Base-by-base conservation (phyloP, 2,888 invertebrate species). In the Beris morrisii region DNA sequence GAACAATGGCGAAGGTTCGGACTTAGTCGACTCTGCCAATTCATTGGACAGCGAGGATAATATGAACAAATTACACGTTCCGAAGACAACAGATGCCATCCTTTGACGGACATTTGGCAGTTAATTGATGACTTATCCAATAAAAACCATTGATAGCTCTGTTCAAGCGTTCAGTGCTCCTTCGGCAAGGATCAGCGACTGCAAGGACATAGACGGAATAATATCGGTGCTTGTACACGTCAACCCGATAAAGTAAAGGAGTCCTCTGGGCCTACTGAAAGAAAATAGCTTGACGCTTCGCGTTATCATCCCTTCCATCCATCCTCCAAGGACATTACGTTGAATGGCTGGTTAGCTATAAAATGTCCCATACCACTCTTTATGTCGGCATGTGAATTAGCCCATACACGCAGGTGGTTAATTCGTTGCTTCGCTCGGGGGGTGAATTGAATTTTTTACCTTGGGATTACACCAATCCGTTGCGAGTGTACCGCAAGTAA, bases 401-500 rank as follows among this genome's bases (percentile, higher is more conserved):
- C n/a, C 44, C 56, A 50, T 30, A 63, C 63, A 57, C 61, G 58
- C 64, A 68, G 66, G 66, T 68, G 64, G 68, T 66, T 68, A 66
- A 68, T 68, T 66, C 58, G 66, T 64, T 66, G 68, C 63, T 68
- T 66, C 46, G 64, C 66, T 66, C 66, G 15, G 30, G 66, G 68
- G 58, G 64, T 46, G 63, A 65, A 67, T 67, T 61, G 48, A 63
- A 63, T 67, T 67, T 67, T 64, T 63, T 63, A 15, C 61, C 38
- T 38, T 38, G 31, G 46, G 66, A 59, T 38, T 65, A 56, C 15
- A 50, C 13, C 13, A 46, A n/a, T n/a, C 15, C 38, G 54, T n/a
- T 7, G 38, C 38, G 38, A 38, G 38, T 38, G 5, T 38, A 5
- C 38, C 38, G 7, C 38, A 5, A 38, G 9, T 9, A 38, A 5